These are phyloP conservation scores for Naso thynnoides DNA, from an alignment of 2,797 vertebrate species.

Conservation along the genomic window DNA sequence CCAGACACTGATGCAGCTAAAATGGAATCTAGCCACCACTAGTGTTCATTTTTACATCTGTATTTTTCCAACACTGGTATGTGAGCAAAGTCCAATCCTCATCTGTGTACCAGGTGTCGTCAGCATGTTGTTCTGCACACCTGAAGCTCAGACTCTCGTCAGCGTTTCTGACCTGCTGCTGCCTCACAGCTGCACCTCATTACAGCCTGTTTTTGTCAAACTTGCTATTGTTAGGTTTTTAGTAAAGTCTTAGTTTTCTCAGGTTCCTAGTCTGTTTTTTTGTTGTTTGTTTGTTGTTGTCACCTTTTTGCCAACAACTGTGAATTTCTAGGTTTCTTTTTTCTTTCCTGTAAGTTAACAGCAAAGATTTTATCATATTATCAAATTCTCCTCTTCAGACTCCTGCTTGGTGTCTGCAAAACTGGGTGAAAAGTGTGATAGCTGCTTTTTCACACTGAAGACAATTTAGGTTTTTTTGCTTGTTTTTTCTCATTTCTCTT, in stretches of 20 bases:
- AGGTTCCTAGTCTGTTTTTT: background rate
- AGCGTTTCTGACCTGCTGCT: slow-evolving; percentile 3
- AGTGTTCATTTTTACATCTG: background rate
- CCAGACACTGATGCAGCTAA: no score
- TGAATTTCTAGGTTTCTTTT: background rate
- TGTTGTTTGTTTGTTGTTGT: slow-evolving; percentile 19
- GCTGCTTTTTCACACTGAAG: background rate
- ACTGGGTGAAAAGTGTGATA: slow-evolving; percentile 10
- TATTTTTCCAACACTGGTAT: background rate
- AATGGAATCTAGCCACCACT: background rate
- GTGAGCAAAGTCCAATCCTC: background rate
- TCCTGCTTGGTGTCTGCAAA: slow-evolving; percentile 1
- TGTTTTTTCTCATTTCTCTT: background rate
- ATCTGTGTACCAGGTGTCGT: slow-evolving; percentile 3
- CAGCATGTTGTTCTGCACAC: background rate
- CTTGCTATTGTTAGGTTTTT: background rate
- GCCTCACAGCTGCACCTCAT: slow-evolving; percentile 17
- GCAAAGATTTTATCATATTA: slow-evolving; percentile 5
- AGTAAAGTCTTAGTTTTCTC: background rate
- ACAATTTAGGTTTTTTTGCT: background rate
- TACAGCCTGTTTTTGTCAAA: slow-evolving; percentile 1
- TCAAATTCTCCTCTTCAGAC: background rate
- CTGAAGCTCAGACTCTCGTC: background rate
- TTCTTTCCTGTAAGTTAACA: slow-evolving; percentile 3
- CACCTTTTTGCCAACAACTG: slow-evolving; percentile 1